Percentiles rank a stretch among this genome's conserved stretches.
phyloP scores from a whole-genome alignment of 2,888 invertebrate genomes.

The Bembecia ichneumoniformis region DNA sequence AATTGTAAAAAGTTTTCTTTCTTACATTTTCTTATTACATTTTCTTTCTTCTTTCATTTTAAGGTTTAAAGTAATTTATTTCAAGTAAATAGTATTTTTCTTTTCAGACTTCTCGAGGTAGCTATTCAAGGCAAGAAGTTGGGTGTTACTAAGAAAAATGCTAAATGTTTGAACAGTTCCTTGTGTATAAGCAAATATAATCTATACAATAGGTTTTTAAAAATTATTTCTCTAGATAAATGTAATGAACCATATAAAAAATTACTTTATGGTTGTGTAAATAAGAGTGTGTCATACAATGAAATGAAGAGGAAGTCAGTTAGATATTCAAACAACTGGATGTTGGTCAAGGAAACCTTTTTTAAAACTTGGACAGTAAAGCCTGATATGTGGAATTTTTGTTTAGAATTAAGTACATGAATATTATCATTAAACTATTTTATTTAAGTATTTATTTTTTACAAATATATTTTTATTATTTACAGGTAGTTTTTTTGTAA shows the following conservation, averaged over 20 bases:
- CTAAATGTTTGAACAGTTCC: conserved; percentile 41
- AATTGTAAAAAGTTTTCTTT: no score
- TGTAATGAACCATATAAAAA: conserved; percentile 24
- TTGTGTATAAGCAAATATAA: conserved; percentile 71
- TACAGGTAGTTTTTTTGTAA: no score
- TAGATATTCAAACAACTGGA: conserved; percentile 46
- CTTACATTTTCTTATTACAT: no score
- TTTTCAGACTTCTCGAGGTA: conserved; percentile 56
- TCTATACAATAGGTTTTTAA: conserved; percentile 60
- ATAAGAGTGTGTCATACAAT: conserved; percentile 37
- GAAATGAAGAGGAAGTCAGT: conserved; percentile 47
- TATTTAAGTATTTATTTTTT: no score
- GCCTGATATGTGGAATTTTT: conserved; percentile 62
- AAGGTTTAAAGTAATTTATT: no score
- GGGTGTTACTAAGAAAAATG: conserved; percentile 81
- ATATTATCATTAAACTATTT: neutral
- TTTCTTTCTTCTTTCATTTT: no score
- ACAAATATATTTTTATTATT: no score
- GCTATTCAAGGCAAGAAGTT: conserved; percentile 83
- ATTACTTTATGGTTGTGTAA: conserved; percentile 18
- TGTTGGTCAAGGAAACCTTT: conserved; percentile 46
- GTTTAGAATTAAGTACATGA: conserved; percentile 17
- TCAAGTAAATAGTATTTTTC: no score
- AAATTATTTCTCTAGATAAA: conserved; percentile 31
- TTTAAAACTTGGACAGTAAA: conserved; percentile 73